Evolutionary conservation across 2,113 vertebrate species (phyloP).

Genomic region (Hippocampus zosterae): DNA sequence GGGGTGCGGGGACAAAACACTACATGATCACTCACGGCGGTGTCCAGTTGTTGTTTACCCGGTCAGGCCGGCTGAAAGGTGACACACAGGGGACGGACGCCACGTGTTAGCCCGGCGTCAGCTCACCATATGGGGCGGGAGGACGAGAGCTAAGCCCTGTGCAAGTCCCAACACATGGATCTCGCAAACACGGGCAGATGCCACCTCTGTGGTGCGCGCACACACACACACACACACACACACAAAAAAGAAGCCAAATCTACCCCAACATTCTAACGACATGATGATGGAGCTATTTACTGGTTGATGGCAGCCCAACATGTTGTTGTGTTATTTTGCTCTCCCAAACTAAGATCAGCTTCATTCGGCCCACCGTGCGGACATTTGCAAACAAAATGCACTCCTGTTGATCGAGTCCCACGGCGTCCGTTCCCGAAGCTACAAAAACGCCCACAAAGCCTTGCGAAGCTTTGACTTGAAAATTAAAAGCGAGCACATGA

Average conservation of each 20-base stretch:
- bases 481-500: too few relatives aligned
- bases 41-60: conserved; percentile 69
- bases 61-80: conserved; percentile 52
- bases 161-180: conserved; percentile 62
- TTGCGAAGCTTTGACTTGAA: too few relatives aligned
- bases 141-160: conserved; percentile 57
- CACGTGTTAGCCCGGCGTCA: conserved; percentile 38
- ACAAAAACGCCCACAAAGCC: too few relatives aligned
- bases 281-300: conserved; percentile 62
- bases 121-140: conserved; percentile 62
- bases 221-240: conserved; percentile 31
- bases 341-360: background rate
- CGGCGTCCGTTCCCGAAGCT: too few relatives aligned
- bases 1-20: background rate
- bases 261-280: conserved; percentile 36
- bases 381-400: background rate
- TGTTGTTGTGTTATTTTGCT: conserved; percentile 43
- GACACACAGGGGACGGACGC: conserved; percentile 52
- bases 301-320: conserved; percentile 40
- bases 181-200: conserved; percentile 63
- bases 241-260: conserved; percentile 30
- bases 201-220: conserved; percentile 41
- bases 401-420: too few relatives aligned
- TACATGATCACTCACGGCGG: conserved; percentile 6
- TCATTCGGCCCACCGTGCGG: too few relatives aligned